Conservation (phyloP, 2,888 invertebrate genomes). For the Mythimna lalbum region DNA sequence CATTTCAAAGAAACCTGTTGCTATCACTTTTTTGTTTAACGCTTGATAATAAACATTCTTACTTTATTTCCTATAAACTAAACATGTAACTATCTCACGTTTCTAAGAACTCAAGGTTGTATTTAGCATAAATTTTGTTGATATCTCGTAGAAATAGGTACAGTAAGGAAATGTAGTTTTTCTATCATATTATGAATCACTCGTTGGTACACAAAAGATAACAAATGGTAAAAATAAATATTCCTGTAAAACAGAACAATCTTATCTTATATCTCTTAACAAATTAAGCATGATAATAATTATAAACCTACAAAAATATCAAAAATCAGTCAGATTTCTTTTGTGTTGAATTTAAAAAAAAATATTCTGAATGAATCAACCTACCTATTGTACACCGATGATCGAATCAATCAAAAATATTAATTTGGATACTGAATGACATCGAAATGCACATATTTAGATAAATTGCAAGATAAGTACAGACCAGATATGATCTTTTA, state of each 20-base stretch:
- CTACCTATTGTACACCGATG: not conserved
- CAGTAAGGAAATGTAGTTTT: conserved; percentile 15
- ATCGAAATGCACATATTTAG: not conserved
- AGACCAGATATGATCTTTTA: not conserved
- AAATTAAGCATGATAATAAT: conserved; percentile 19
- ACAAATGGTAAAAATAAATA: conserved; percentile 22
- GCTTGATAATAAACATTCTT: conserved; percentile 2
- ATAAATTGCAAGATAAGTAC: not conserved
- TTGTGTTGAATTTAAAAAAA: not conserved
- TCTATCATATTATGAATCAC: conserved; percentile 5
- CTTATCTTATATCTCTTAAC: conserved; percentile 44
- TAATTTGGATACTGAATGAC: not conserved
- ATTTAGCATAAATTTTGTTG: not conserved
- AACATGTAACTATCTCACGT: conserved; percentile 3
- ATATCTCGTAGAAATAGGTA: conserved; percentile 5
- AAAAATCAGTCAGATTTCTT: not conserved
- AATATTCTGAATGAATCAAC: not conserved
- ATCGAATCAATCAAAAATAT: not conserved
- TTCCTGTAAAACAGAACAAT: conserved; percentile 20
- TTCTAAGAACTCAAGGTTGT: conserved; percentile 3
- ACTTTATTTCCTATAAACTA: conserved; percentile 29
- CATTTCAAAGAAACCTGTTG: conserved; percentile 29
- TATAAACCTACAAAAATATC: conserved; percentile 2
- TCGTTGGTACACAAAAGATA: conserved; percentile 10
- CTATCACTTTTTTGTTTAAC: conserved; percentile 20